Conservation (phyloP, 2,113 vertebrate genomes). For the Vanacampus margaritifer region DNA sequence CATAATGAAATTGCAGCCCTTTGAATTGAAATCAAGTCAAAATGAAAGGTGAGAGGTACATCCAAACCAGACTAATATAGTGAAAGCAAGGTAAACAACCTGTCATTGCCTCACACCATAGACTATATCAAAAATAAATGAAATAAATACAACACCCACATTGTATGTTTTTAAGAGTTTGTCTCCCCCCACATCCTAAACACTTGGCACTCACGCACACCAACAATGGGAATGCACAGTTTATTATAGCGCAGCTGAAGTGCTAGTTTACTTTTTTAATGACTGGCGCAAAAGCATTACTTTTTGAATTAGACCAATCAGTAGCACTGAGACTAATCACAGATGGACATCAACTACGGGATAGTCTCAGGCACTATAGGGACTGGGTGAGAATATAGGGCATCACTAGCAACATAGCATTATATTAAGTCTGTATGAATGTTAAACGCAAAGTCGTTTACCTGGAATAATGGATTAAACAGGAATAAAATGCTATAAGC, state of each 20-base stretch:
- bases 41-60: background rate
- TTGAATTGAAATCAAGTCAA: background rate
- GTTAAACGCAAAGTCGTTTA: background rate
- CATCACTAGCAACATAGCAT: background rate
- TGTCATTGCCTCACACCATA: background rate
- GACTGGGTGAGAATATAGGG: slow-evolving; percentile 7
- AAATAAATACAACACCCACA: background rate
- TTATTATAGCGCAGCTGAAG: slow-evolving; percentile 41
- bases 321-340: slow-evolving; percentile 35
- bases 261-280: slow-evolving; percentile 52
- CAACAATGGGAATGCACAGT: slow-evolving; percentile 27
- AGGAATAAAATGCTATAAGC: no score
- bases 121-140: background rate
- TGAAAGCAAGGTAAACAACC: background rate
- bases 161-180: background rate
- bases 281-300: slow-evolving; percentile 36
- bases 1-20: background rate
- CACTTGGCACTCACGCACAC: slow-evolving; percentile 8
- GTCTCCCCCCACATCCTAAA: background rate
- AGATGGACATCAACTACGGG: slow-evolving; percentile 28
- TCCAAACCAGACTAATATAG: background rate
- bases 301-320: slow-evolving; percentile 42
- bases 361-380: slow-evolving; percentile 34
- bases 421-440: background rate
- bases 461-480: no score